phyloP scores from a whole-genome alignment of 2,113 vertebrate species.

The Hemicordylus capensis region DNA sequence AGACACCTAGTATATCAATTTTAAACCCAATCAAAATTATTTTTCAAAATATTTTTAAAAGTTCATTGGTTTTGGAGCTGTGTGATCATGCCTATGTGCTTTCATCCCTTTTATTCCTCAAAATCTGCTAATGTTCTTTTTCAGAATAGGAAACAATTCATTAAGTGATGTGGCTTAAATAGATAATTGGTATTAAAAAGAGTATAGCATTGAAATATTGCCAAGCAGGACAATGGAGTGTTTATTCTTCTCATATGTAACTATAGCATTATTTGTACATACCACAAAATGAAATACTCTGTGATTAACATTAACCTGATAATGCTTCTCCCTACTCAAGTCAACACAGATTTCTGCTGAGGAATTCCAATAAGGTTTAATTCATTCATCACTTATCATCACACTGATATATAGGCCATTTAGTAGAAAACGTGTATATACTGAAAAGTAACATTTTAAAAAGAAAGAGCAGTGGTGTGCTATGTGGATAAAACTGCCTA shows the following conservation, averaged over 20 bases:
- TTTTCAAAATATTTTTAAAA: constrained; percentile 22
- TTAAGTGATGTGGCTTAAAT: not conserved
- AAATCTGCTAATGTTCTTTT: constrained; percentile 13
- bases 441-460: not conserved
- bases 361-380: not conserved
- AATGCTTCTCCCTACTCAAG: not conserved
- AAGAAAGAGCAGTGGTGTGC: not conserved
- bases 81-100: not conserved
- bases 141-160: not conserved
- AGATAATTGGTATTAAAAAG: not conserved
- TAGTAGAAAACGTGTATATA: not conserved
- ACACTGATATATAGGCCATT: not conserved
- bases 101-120: constrained; percentile 27
- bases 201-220: not conserved
- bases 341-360: constrained; percentile 7
- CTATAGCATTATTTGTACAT: not conserved
- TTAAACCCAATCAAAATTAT: constrained; percentile 7
- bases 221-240: not conserved
- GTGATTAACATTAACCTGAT: not conserved
- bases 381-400: constrained; percentile 5
- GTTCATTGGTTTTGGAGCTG: not conserved
- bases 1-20: not conserved
- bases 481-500: not conserved
- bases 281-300: constrained; percentile 8
- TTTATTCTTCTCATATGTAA: constrained; percentile 15